Evolutionary conservation across 2,888 invertebrate species (phyloP).

Genomic region (Cerceris rybyensis): DNA sequence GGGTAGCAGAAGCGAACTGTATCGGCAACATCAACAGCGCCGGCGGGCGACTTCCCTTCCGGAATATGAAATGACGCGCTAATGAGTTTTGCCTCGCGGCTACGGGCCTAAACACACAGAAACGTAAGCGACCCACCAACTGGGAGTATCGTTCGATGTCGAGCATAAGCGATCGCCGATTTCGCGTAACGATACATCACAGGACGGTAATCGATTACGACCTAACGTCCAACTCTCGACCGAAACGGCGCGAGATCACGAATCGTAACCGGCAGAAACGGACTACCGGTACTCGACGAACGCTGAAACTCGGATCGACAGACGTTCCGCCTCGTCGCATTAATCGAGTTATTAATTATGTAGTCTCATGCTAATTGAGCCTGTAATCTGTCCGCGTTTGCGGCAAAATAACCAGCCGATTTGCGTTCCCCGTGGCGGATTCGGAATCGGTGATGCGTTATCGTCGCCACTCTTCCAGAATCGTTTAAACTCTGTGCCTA

Average conservation of each 20-base stretch:
- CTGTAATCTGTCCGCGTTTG: slow-evolving; percentile 72
- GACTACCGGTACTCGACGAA: slow-evolving; percentile 8
- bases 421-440: slow-evolving; percentile 52
- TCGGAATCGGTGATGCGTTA: slow-evolving; percentile 41
- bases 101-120: slow-evolving; percentile 58
- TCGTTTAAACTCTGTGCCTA: too few relatives aligned
- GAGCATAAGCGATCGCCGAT: slow-evolving; percentile 51
- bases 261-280: slow-evolving; percentile 51
- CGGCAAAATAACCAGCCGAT: slow-evolving; percentile 70
- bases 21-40: background rate
- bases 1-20: too few relatives aligned
- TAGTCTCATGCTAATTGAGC: slow-evolving; percentile 79
- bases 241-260: slow-evolving; percentile 57
- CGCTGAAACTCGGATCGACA: slow-evolving; percentile 68
- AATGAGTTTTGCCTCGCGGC: slow-evolving; percentile 70
- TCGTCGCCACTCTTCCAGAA: slow-evolving; percentile 38
- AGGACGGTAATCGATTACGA: slow-evolving; percentile 61
- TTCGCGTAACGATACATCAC: slow-evolving; percentile 43
- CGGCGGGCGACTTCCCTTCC: slow-evolving; percentile 65
- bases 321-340: slow-evolving; percentile 79
- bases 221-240: slow-evolving; percentile 33
- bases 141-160: slow-evolving; percentile 16
- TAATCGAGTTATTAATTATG: slow-evolving; percentile 80
- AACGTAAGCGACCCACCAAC: slow-evolving; percentile 48
- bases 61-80: slow-evolving; percentile 73